Conservation (phyloP, 2,113 vertebrate genomes). For the Xiphorhynchus elegans region DNA sequence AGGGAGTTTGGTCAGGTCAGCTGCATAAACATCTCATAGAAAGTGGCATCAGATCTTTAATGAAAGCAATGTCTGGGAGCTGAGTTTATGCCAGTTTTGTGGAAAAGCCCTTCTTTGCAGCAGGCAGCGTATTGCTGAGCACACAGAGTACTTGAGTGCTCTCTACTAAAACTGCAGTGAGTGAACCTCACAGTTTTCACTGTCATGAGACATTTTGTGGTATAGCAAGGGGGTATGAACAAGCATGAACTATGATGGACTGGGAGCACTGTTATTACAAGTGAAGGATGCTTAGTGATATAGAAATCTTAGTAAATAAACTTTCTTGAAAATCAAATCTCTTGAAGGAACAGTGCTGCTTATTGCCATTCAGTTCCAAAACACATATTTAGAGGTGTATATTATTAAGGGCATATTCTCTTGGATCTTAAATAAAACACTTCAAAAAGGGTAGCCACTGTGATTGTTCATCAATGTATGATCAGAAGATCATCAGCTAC, state of each 20-base stretch:
- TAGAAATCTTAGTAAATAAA: background rate
- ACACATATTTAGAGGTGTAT: fast-evolving
- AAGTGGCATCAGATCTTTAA: background rate
- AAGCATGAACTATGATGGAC: background rate
- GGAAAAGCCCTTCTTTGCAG: background rate
- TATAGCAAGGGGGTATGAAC: background rate
- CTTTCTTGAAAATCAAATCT: background rate
- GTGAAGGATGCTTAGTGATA: background rate
- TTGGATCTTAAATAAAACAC: background rate
- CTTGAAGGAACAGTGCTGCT: background rate
- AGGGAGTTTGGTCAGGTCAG: background rate
- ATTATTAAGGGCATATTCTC: background rate
- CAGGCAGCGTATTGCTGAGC: background rate
- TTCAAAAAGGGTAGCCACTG: background rate
- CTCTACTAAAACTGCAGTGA: background rate
- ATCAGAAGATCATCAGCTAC: background rate
- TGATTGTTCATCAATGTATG: background rate
- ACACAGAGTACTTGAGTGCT: background rate
- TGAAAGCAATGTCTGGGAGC: background rate
- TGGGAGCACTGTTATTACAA: background rate
- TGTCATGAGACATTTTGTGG: background rate
- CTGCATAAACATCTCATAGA: background rate
- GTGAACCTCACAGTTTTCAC: background rate
- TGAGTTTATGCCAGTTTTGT: background rate
- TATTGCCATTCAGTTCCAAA: background rate